Evolutionary conservation across 2,113 vertebrate species (phyloP).

Genomic region (Sylvia atricapilla): DNA sequence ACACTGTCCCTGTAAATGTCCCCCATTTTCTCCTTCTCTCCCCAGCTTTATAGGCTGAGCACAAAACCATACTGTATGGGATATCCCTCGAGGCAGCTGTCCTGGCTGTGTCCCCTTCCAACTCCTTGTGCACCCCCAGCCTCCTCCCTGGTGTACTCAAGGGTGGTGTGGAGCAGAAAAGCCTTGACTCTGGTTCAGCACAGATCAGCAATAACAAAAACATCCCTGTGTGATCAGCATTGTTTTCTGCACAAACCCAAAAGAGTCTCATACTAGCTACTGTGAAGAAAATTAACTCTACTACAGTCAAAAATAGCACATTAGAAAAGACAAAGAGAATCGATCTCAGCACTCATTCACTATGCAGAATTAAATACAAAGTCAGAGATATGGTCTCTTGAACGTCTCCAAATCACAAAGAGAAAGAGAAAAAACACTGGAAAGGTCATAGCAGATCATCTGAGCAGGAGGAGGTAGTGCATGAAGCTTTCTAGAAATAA

Average conservation of each 20-base stretch:
- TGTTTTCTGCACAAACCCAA: background rate
- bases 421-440: background rate
- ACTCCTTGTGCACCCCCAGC: background rate
- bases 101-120: background rate
- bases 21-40: background rate
- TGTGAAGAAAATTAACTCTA: background rate
- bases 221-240: background rate
- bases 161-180: background rate
- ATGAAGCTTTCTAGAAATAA: background rate
- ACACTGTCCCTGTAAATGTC: accelerated
- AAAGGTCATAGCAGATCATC: background rate
- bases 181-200: background rate
- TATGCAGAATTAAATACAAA: background rate
- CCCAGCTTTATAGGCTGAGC: background rate
- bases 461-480: background rate
- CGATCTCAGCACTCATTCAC: background rate
- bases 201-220: background rate
- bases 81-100: background rate
- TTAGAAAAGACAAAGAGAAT: background rate
- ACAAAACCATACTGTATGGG: too few species aligned
- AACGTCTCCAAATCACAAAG: background rate
- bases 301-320: background rate
- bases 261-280: background rate
- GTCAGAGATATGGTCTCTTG: background rate
- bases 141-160: background rate